Percentiles rank a stretch among this genome's conserved stretches.
Conservation (phyloP, 2,888 invertebrate species). For the Imbricaverruca yamaguchii region DNA sequence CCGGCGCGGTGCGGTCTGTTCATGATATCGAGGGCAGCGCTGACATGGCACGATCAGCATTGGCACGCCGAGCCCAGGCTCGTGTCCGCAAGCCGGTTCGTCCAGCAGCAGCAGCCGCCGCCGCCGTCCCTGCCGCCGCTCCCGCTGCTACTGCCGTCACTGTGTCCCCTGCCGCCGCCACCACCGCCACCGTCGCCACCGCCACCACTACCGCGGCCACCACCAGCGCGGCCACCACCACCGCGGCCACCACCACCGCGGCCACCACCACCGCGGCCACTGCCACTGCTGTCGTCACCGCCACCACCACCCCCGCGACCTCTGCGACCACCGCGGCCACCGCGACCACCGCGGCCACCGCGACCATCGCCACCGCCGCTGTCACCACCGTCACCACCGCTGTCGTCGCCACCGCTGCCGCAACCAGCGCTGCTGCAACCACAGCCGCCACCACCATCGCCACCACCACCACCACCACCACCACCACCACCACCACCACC, state of each 20-base stretch:
- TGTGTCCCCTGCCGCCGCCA: background rate
- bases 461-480: background rate
- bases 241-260: background rate
- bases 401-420: background rate
- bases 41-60: background rate
- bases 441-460: background rate
- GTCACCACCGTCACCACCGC: background rate
- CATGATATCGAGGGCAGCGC: conserved; percentile 2
- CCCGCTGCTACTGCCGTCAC: background rate
- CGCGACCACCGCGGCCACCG: background rate
- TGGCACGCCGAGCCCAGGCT: background rate
- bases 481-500: background rate
- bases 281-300: background rate
- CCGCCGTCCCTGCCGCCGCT: background rate
- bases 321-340: background rate
- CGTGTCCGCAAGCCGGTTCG: background rate
- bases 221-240: background rate
- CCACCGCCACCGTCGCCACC: background rate
- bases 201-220: background rate
- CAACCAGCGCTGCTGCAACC: background rate
- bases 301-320: background rate
- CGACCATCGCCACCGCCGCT: background rate
- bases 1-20: background rate
- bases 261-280: background rate
- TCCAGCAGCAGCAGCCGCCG: too few relatives aligned